phyloP scores from a whole-genome alignment of 1,140 invertebrate species.

The Muscidifurax raptorellus region DNA sequence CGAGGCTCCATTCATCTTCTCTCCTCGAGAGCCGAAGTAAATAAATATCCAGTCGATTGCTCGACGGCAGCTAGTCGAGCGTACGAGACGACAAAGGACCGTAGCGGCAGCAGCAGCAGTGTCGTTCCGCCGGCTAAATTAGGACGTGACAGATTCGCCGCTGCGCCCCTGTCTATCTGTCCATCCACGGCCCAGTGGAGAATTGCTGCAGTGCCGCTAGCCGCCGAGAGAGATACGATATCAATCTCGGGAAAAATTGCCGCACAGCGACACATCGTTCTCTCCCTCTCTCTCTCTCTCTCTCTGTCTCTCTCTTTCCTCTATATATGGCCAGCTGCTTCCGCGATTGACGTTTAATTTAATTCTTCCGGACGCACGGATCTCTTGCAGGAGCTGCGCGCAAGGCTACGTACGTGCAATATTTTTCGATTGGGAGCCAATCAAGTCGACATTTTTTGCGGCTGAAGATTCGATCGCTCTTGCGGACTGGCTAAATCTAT shows the following conservation, averaged over 20 bases:
- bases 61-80: not conserved
- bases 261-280: not conserved
- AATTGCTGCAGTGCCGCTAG: not conserved
- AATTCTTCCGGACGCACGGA: not conserved
- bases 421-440: not conserved
- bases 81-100: conserved; percentile 29
- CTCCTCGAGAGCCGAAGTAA: not conserved
- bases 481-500: too few relatives aligned
- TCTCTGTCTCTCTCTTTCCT: not conserved
- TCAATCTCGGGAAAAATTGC: conserved; percentile 43
- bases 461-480: too few relatives aligned
- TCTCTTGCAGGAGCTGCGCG: not conserved
- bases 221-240: conserved; percentile 25
- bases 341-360: conserved; percentile 47
- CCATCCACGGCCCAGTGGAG: conserved; percentile 38
- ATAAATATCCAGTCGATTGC: conserved; percentile 30
- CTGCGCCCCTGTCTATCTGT: conserved; percentile 24
- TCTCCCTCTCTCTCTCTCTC: not conserved
- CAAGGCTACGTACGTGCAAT: not conserved
- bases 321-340: not conserved
- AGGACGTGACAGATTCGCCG: conserved; percentile 39
- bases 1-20: not conserved
- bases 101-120: not conserved
- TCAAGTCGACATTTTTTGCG: not conserved
- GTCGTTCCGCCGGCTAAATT: conserved; percentile 38